A percentile compares a stretch with the other conserved stretches of the same genome.
Evolutionary conservation across 2,797 vertebrate species (phyloP).

Genomic region (Enteromius anoplus): DNA sequence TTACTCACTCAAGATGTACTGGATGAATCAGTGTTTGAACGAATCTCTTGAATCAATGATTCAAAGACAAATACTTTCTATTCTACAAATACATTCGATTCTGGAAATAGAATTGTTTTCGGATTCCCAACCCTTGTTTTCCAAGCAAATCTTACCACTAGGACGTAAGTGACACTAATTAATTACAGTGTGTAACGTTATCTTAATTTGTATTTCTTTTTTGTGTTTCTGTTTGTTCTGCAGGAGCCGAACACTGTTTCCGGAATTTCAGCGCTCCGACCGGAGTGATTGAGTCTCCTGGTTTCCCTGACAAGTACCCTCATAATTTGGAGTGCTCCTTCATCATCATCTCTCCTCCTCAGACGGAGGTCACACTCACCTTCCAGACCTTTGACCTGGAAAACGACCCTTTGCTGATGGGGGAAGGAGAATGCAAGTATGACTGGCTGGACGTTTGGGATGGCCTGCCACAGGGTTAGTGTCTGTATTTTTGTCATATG

Average conservation of each 20-base stretch:
- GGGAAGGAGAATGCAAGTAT: conserved; percentile 96
- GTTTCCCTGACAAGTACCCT: conserved; percentile 89
- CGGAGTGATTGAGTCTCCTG: conserved; percentile 85
- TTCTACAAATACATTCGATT: no score
- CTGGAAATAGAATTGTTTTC: no score
- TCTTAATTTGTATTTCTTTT: conserved; percentile 26
- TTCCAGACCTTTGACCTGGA: conserved; percentile 97
- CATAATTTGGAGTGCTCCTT: conserved; percentile 88
- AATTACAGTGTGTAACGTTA: neutral
- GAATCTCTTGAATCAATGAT: no score
- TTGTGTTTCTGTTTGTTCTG: conserved; percentile 44
- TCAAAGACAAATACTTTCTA: no score
- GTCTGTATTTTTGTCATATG: neutral
- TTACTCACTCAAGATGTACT: no score
- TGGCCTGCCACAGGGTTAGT: conserved; percentile 91
- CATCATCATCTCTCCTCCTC: conserved; percentile 86
- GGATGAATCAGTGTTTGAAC: no score
- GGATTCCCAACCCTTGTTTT: no score
- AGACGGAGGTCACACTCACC: conserved; percentile 91
- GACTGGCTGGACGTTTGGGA: conserved; percentile 99
- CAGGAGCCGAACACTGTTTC: conserved; percentile 93
- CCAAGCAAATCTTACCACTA: neutral
- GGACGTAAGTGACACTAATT: neutral
- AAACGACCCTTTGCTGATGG: conserved; percentile 91
- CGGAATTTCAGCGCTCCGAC: conserved; percentile 85